phyloP scores from a whole-genome alignment of 1,140 invertebrate species.

The Drosophila melanogaster region Release_6_plus_ISO1_MT NT_033777.3:14654501-14655000 shows the following conservation, averaged over 20 bases:
- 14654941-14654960: conserved; percentile 38
- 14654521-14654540: conserved; percentile 1
- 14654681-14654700: conserved; percentile 22
- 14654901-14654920: conserved; percentile 41
- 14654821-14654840: conserved; percentile 61
- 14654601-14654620: conserved; percentile 73
- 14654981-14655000: conserved; percentile 12
- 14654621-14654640: conserved; percentile 44
- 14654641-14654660: conserved; percentile 25
- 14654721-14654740: conserved; percentile 36
- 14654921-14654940: conserved; percentile 55
- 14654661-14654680: conserved; percentile 42
- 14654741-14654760: conserved; percentile 70
- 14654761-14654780: conserved; percentile 73
- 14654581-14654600: conserved; percentile 78
- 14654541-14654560: conserved; percentile 59
- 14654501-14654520: conserved; percentile 11
- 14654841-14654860: conserved; percentile 52
- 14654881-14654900: conserved; percentile 15
- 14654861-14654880: conserved; percentile 52
- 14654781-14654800: conserved; percentile 41
- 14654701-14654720: conserved; percentile 27
- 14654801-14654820: conserved; percentile 34
- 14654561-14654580: conserved; percentile 74
- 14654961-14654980: conserved; percentile 26